These are phyloP conservation scores for Cebus imitator DNA, from an alignment of 2,113 vertebrate genomes.

Conservation along the genomic window DNA sequence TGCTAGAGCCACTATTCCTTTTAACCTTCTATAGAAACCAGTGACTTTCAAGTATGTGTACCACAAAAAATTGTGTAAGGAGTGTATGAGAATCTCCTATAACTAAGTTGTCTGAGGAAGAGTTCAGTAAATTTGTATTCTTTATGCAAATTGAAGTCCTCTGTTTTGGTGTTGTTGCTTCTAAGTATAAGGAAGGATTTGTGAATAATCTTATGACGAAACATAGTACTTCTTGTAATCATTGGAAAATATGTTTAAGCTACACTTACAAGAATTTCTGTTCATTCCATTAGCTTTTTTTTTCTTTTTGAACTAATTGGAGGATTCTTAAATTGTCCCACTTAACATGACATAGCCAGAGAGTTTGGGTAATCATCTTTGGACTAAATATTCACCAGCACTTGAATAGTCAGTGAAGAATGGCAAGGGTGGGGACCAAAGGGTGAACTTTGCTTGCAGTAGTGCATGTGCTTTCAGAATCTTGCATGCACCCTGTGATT, in stretches of 20 bases:
- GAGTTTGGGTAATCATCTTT: slow-evolving; percentile 24
- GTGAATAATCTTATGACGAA: slow-evolving; percentile 12
- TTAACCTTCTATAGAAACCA: slow-evolving; percentile 44
- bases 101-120: slow-evolving; percentile 51
- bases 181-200: slow-evolving; percentile 35
- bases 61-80: slow-evolving; percentile 11
- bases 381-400: slow-evolving; percentile 21
- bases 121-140: slow-evolving; percentile 51
- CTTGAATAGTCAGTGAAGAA: slow-evolving; percentile 20
- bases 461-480: slow-evolving; percentile 31
- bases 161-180: neutral
- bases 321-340: slow-evolving; percentile 1
- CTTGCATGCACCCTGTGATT: slow-evolving; percentile 39
- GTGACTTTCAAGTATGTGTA: slow-evolving; percentile 23
- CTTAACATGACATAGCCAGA: neutral
- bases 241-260: slow-evolving; percentile 5
- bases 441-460: slow-evolving; percentile 19
- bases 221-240: neutral
- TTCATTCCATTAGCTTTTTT: neutral
- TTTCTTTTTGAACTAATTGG: slow-evolving; percentile 7
- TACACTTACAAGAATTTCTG: slow-evolving; percentile 14
- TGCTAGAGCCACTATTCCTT: slow-evolving; percentile 38
- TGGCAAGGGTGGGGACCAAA: neutral
- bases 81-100: neutral
- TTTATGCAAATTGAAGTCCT: slow-evolving; percentile 22